A percentile compares a stretch with the other conserved stretches of the same genome.
Conservation (phyloP, 2,797 vertebrate species). For the Allobates femoralis region DNA sequence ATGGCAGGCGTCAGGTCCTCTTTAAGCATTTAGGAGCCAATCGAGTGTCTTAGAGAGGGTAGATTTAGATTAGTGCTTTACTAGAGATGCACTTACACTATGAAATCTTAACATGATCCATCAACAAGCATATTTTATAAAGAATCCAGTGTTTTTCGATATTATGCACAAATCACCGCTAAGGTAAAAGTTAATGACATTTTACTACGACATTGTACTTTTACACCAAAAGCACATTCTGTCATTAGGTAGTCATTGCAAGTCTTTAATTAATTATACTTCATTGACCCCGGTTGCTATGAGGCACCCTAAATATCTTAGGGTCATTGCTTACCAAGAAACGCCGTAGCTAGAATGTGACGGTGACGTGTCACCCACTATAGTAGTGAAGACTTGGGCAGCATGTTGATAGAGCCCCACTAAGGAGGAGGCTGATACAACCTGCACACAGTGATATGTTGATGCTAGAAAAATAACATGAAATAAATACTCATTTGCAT, state of each 20-base stretch:
- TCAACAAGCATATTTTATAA: not conserved
- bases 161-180: not conserved
- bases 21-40: not conserved
- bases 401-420: not conserved
- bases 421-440: not conserved
- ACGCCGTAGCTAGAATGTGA: not conserved
- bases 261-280: not conserved
- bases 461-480: not conserved
- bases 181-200: not conserved
- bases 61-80: not conserved
- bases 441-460: not conserved
- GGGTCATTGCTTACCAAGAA: not conserved
- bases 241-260: not conserved
- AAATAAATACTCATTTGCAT: conserved; percentile 15
- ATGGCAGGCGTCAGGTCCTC: too few relatives aligned
- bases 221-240: not conserved
- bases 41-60: not conserved
- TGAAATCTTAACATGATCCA: not conserved
- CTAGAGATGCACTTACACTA: not conserved
- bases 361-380: not conserved
- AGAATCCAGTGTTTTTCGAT: too few relatives aligned
- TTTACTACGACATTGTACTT: not conserved
- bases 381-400: not conserved
- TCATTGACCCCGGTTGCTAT: not conserved
- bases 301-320: not conserved